These are phyloP conservation scores for Brevipalpus yothersi DNA, from an alignment of 1,140 invertebrate genomes.

Conservation along the genomic window DNA sequence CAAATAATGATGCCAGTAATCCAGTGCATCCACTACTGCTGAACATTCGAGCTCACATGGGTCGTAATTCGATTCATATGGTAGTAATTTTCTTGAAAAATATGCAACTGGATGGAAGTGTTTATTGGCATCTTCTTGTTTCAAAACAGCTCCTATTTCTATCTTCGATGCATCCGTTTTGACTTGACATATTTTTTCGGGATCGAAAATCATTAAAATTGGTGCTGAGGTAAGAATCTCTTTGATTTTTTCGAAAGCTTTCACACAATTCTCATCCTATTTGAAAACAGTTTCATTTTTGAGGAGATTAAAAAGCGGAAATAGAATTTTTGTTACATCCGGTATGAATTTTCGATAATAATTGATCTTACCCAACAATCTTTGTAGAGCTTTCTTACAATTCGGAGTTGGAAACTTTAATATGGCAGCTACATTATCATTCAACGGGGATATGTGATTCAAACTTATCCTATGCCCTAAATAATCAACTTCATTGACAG, in stretches of 20 bases:
- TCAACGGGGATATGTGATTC: conserved; percentile 13
- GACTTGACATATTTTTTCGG: neutral
- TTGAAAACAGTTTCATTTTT: conserved; percentile 10
- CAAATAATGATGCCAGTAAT: conserved; percentile 26
- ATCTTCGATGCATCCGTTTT: conserved; percentile 18
- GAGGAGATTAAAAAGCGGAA: conserved; percentile 9
- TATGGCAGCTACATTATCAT: conserved; percentile 14
- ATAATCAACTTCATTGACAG: conserved; percentile 2
- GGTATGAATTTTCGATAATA: conserved; percentile 11
- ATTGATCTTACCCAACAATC: conserved; percentile 15
- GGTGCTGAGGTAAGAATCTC: conserved; percentile 12
- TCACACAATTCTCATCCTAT: conserved; percentile 7
- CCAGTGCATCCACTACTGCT: conserved; percentile 22
- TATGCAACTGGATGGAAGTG: conserved; percentile 23
- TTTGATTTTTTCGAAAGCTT: conserved; percentile 21
- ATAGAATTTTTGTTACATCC: conserved; percentile 8
- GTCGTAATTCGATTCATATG: conserved; percentile 24
- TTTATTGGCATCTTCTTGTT: conserved; percentile 19
- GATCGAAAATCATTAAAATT: conserved; percentile 5
- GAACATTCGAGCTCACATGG: conserved; percentile 28
- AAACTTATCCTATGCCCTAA: conserved; percentile 11
- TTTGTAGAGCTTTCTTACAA: conserved; percentile 12
- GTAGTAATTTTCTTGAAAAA: conserved; percentile 20
- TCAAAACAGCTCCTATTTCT: conserved; percentile 24
- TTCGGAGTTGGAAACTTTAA: conserved; percentile 14